Percentiles rank a stretch among this genome's conserved stretches.
These are phyloP conservation scores for Cirrhinus mrigala DNA, from an alignment of 2,797 vertebrate species.

Conservation along the genomic window DNA sequence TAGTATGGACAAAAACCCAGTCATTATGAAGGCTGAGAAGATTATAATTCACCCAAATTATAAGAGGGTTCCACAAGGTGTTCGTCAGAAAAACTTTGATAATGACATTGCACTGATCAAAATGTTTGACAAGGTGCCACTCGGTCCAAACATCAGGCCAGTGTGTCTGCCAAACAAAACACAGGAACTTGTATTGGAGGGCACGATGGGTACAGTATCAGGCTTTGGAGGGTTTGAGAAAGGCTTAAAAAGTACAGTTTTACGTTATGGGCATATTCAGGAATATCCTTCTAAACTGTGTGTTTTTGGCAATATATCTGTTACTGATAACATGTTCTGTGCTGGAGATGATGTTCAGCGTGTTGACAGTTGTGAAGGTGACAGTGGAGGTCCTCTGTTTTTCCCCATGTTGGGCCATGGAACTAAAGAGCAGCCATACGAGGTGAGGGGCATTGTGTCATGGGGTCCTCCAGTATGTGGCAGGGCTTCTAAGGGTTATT, in stretches of 20 bases:
- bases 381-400: slow-evolving; percentile 58
- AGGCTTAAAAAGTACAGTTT: accelerated
- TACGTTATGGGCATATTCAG: slow-evolving; percentile 36
- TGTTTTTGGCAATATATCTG: slow-evolving; percentile 24
- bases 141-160: slow-evolving; percentile 60
- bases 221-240: slow-evolving; percentile 54
- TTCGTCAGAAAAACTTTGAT: not conserved
- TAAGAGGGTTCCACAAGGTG: not conserved
- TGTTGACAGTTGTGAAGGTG: slow-evolving; percentile 63
- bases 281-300: slow-evolving; percentile 47
- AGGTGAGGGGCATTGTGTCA: slow-evolving; percentile 65
- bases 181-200: not conserved
- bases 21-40: slow-evolving; percentile 66
- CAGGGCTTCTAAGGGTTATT: slow-evolving; percentile 38
- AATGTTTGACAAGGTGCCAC: slow-evolving; percentile 52
- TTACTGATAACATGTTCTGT: slow-evolving; percentile 68
- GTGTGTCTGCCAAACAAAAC: slow-evolving; percentile 61
- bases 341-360: slow-evolving; percentile 53
- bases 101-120: slow-evolving; percentile 67
- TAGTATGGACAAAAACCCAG: accelerated
- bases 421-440: slow-evolving; percentile 3
- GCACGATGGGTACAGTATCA: slow-evolving; percentile 50
- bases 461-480: slow-evolving; percentile 63
- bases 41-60: slow-evolving; percentile 73
- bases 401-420: slow-evolving; percentile 24